Conservation (phyloP, 2,888 invertebrate species). For the Alcis repandata region DNA sequence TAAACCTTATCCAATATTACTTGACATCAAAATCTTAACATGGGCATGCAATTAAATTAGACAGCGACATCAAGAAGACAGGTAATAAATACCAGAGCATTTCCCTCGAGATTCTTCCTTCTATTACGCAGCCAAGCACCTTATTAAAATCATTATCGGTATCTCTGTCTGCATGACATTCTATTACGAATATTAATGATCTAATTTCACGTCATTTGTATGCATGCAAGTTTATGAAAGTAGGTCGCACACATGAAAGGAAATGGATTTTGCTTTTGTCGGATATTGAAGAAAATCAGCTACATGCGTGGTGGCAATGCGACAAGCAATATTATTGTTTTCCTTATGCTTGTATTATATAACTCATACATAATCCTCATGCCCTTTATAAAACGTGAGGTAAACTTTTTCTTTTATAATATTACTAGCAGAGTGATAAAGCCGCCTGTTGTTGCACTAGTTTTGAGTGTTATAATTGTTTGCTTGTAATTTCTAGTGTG, state of each 20-base stretch:
- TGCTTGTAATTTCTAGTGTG: no score
- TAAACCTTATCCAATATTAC: no score
- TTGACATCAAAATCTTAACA: no score
- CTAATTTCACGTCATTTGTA: constrained; percentile 38
- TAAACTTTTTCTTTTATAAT: background rate
- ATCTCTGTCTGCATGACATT: constrained; percentile 24
- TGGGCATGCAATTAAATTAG: background rate
- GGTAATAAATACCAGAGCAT: background rate
- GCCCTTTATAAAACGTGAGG: constrained; percentile 2
- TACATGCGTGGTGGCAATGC: constrained; percentile 10
- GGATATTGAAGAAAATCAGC: constrained; percentile 32
- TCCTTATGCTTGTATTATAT: constrained; percentile 11
- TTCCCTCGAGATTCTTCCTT: background rate
- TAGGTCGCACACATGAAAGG: constrained; percentile 34
- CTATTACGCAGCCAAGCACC: constrained; percentile 3
- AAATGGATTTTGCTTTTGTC: constrained; percentile 32
- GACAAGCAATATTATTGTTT: constrained; percentile 18
- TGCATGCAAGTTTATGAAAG: constrained; percentile 36
- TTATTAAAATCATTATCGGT: constrained; percentile 27
- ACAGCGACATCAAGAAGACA: constrained; percentile 4
- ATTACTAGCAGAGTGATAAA: background rate
- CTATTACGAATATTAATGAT: constrained; percentile 37
- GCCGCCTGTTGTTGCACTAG: no score
- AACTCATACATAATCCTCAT: constrained; percentile 17
- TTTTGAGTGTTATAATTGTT: no score